These are phyloP conservation scores for Ennomos quercinarius DNA, from an alignment of 2,888 invertebrate species.

Conservation along the genomic window DNA sequence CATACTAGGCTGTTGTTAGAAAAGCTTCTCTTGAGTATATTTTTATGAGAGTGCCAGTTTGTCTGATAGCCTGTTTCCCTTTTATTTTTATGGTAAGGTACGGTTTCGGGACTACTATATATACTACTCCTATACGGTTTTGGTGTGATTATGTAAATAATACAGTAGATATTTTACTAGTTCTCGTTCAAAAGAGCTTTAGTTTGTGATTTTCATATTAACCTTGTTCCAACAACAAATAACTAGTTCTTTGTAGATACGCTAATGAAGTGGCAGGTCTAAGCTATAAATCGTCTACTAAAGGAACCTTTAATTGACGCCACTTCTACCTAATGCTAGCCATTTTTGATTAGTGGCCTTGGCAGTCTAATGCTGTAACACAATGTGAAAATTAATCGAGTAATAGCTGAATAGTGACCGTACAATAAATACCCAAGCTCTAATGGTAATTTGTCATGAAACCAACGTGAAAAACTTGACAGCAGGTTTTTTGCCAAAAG, in stretches of 20 bases:
- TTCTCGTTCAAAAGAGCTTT: too few species aligned
- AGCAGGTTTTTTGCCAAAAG: constrained; percentile 4
- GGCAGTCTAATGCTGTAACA: constrained; percentile 35
- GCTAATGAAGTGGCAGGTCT: constrained; percentile 22
- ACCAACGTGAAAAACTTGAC: constrained; percentile 18
- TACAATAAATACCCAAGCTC: constrained; percentile 47
- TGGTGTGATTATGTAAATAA: constrained; percentile 5
- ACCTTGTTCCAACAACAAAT: constrained; percentile 3
- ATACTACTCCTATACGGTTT: constrained; percentile 13
- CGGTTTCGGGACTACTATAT: constrained; percentile 21
- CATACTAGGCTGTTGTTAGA: constrained; percentile 25
- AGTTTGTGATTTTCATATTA: too few species aligned
- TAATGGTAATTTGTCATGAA: constrained; percentile 48
- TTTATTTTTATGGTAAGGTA: constrained; percentile 29
- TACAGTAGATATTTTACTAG: too few species aligned
- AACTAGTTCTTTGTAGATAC: constrained; percentile 13
- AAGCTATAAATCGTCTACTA: constrained; percentile 18
- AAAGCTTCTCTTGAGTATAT: constrained; percentile 30
- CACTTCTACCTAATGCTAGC: constrained; percentile 17
- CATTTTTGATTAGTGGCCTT: constrained; percentile 36
- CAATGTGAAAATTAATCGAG: constrained; percentile 48
- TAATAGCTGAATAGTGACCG: constrained; percentile 44
- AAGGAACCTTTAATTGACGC: constrained; percentile 18
- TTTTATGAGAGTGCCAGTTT: constrained; percentile 33
- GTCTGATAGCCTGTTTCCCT: constrained; percentile 31